Base-by-base conservation (phyloP, 1,140 invertebrate genomes). In the Bombus confusus region DNA sequence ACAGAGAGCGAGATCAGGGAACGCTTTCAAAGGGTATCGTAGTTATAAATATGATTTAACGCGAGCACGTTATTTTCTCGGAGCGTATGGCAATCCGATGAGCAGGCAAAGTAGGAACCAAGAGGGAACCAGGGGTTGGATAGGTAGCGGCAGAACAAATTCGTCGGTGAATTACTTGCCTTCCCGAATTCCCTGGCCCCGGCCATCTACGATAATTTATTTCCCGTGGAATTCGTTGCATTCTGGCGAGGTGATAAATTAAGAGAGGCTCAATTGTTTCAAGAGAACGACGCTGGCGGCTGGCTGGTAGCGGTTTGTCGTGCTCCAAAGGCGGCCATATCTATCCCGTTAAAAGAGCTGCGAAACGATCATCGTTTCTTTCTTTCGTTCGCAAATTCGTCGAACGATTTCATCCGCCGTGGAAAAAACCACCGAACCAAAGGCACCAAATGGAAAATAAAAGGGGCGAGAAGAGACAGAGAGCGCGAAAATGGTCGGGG, bases 221-320 rank as follows among this genome's bases (percentile, higher is more conserved):
- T 90, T 90, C 80, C 83, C 86, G 62, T 90, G 89, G 86, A 90
- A 90, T 90, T 90, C 89, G 89, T 90, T 90, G 89, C 88, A 90
- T 90, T 90, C 89, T 90, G 75, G 80, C 64, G n/a, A 64, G 88
- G 86, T 90, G 89, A 90, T 90, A 90, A 90, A 90, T 90, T 90
- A 90, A 90, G 89, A 85, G 89, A 87, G 89, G 83, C 87, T 90
- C 88, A 85, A 90, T 90, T 90, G 89, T 90, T 90, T 90, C 89
- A 88, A 88, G 89, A 43, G 89, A 87, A 83, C 80, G 85, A 88
- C 69, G 77, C 85, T 83, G 85, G 85, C 78, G 85, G 88, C 47
- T 66, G 80, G 88, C 69, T 77, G 79, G 59, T 72, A 62, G 43
- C 47, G 86, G 84, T 83, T 85, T 68, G 75, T 85, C 83, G 37